A percentile compares a stretch with the other conserved stretches of the same genome.
phyloP scores from a whole-genome alignment of 2,113 vertebrate species.

The Forbesichthys agassizii region DNA sequence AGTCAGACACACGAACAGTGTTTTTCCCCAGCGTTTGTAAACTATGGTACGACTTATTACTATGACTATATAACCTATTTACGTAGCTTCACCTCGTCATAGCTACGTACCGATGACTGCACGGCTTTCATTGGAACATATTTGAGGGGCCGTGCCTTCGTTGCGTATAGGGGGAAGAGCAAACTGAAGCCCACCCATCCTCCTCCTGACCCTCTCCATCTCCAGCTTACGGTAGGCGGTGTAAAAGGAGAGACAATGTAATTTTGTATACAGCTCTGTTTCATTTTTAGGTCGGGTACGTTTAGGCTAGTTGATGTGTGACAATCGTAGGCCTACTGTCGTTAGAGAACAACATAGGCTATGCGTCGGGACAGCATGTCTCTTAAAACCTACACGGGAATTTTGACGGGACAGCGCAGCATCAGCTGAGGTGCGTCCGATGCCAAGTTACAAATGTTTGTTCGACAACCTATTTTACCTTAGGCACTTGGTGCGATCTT shows the following conservation, averaged over 20 bases:
- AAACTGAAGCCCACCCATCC: conserved; percentile 38
- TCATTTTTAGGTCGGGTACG: too few species aligned
- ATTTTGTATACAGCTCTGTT: conserved; percentile 13
- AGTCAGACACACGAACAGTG: too few species aligned
- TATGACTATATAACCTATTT: neutral
- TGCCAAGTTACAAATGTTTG: conserved; percentile 47
- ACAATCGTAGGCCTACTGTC: too few species aligned
- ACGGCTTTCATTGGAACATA: conserved; percentile 52
- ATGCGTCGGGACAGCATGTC: conserved; percentile 17
- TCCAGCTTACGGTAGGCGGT: too few species aligned
- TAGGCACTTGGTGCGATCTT: neutral
- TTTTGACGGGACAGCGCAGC: conserved; percentile 19
- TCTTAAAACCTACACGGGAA: neutral
- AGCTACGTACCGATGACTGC: conserved; percentile 47
- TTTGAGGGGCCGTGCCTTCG: conserved; percentile 13
- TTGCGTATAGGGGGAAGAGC: conserved; percentile 17
- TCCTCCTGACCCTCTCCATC: conserved; percentile 10
- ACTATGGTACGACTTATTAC: too few species aligned
- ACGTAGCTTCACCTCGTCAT: conserved; percentile 49
- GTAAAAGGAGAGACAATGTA: conserved; percentile 39
- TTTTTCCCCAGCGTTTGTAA: too few species aligned
- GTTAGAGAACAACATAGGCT: too few species aligned
- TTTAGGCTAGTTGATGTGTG: too few species aligned
- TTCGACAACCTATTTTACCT: neutral
- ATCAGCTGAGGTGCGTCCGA: conserved; percentile 63